phyloP scores from a whole-genome alignment of 2,113 vertebrate species.

The Rhinichthys klamathensis region DNA sequence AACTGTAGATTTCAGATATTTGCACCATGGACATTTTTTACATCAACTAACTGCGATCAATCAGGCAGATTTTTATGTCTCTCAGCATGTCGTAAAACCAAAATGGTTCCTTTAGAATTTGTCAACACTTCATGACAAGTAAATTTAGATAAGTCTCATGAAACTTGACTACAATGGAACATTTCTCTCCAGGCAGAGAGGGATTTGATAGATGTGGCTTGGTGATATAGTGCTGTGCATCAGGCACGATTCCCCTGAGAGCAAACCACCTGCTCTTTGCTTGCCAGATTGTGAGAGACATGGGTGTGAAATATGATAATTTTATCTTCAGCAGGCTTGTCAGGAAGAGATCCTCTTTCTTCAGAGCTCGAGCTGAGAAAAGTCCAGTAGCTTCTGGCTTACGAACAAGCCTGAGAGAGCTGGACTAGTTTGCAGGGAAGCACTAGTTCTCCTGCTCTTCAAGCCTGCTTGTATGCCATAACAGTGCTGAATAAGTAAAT shows the following conservation, averaged over 20 bases:
- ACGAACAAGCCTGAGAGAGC: constrained; percentile 49
- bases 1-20: background rate
- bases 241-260: constrained; percentile 58
- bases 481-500: background rate
- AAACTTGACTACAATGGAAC: constrained; percentile 58
- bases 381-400: constrained; percentile 51
- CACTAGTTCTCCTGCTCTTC: constrained; percentile 45
- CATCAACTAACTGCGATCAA: constrained; percentile 36
- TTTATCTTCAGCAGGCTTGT: constrained; percentile 61
- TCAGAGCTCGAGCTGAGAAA: constrained; percentile 55
- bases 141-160: constrained; percentile 58
- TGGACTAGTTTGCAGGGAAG: constrained; percentile 47
- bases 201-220: constrained; percentile 58
- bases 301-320: constrained; percentile 63
- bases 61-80: constrained; percentile 30
- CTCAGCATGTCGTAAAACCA: constrained; percentile 36
- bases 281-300: constrained; percentile 63
- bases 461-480: constrained; percentile 15
- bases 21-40: background rate
- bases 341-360: constrained; percentile 54
- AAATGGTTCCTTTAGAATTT: constrained; percentile 46
- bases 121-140: constrained; percentile 56
- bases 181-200: constrained; percentile 55
- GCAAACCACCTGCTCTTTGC: constrained; percentile 64
- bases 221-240: constrained; percentile 59